phyloP scores from a whole-genome alignment of 1,140 invertebrate species.

The Diorhabda elongata region DNA sequence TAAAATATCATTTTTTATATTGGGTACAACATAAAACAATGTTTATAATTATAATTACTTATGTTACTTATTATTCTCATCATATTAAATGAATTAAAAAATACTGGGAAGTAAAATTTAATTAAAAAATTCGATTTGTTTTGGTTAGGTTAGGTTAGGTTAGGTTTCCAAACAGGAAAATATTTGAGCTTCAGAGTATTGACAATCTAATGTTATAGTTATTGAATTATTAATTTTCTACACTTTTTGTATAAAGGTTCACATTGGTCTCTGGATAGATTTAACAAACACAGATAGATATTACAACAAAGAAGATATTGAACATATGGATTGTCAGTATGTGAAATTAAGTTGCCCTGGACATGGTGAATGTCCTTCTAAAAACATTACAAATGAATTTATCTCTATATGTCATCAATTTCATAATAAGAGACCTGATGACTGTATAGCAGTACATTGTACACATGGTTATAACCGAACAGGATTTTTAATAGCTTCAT shows the following conservation, averaged over 20 bases:
- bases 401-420: constrained; percentile 73
- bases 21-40: too few relatives aligned
- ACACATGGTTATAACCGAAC: constrained; percentile 99
- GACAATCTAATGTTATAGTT: too few relatives aligned
- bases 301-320: constrained; percentile 77
- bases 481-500: constrained; percentile 88
- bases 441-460: constrained; percentile 89
- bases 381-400: constrained; percentile 73
- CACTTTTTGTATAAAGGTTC: neutral
- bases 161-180: too few relatives aligned
- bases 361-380: constrained; percentile 73
- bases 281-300: constrained; percentile 91
- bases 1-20: too few relatives aligned
- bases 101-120: too few relatives aligned
- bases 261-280: constrained; percentile 92
- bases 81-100: too few relatives aligned
- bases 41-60: too few relatives aligned
- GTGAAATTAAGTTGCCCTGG: constrained; percentile 83
- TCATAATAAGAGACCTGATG: constrained; percentile 68
- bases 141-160: too few relatives aligned
- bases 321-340: constrained; percentile 70
- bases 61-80: too few relatives aligned
- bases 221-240: neutral
- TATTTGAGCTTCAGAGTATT: too few relatives aligned
- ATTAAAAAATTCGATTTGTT: too few relatives aligned